Evolutionary conservation across 2,797 vertebrate genomes (phyloP).

Genomic region (Geotria australis): DNA sequence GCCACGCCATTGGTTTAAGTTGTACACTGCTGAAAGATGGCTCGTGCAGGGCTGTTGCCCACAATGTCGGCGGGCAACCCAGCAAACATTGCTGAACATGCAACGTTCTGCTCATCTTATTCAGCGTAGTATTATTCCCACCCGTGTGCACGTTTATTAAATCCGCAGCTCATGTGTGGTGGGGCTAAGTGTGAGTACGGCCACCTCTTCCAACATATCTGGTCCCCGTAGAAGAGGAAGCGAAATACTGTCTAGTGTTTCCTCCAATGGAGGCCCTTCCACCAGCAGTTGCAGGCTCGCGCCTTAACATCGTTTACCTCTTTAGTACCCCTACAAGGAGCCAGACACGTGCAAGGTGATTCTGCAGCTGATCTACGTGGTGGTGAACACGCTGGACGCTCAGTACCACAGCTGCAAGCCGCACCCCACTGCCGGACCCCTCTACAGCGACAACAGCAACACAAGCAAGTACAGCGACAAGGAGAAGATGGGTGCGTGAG

Average conservation of each 20-base stretch:
- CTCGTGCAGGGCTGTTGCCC: too few relatives aligned
- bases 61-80: too few relatives aligned
- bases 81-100: too few relatives aligned
- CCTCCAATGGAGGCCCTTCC: neutral
- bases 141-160: too few relatives aligned
- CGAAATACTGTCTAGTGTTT: neutral
- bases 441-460: slow-evolving; percentile 96
- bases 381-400: slow-evolving; percentile 86
- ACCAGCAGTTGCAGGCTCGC: too few relatives aligned
- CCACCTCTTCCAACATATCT: neutral
- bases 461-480: slow-evolving; percentile 95
- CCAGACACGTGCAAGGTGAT: slow-evolving; percentile 85
- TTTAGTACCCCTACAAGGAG: slow-evolving; percentile 90
- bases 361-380: slow-evolving; percentile 87
- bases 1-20: too few relatives aligned
- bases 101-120: too few relatives aligned
- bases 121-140: too few relatives aligned
- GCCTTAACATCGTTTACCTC: neutral
- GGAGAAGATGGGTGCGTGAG: slow-evolving; percentile 43
- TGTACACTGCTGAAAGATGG: too few relatives aligned
- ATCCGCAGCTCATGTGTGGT: too few relatives aligned
- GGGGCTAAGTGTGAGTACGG: neutral
- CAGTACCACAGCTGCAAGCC: slow-evolving; percentile 98
- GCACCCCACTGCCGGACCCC: slow-evolving; percentile 59
- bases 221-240: neutral